Evolutionary conservation across 2,113 vertebrate genomes (phyloP).

Genomic region (Calyptommatus sinebrachiatus): DNA sequence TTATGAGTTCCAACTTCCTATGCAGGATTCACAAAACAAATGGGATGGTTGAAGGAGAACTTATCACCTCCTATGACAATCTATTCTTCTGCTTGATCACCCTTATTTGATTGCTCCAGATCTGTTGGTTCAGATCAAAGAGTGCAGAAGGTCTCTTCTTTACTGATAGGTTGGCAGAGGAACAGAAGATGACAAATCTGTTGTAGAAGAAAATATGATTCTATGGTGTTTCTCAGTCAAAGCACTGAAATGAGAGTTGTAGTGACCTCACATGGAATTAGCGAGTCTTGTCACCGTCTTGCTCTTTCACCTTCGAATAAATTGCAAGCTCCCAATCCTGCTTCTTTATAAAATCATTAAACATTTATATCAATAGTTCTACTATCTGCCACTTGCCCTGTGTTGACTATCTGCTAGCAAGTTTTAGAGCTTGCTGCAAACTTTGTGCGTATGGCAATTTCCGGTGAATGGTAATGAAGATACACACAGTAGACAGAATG

Average conservation of each 20-base stretch:
- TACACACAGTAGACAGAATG: not conserved
- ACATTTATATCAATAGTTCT: slow-evolving; percentile 53
- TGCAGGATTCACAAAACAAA: not conserved
- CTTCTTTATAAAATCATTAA: slow-evolving; percentile 57
- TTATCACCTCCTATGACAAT: not conserved
- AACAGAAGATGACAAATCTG: slow-evolving; percentile 13
- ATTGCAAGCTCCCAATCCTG: slow-evolving; percentile 10
- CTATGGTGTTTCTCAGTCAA: slow-evolving; percentile 32
- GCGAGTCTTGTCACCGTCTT: slow-evolving; percentile 31
- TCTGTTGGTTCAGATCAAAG: slow-evolving; percentile 8
- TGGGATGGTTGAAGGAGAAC: not conserved
- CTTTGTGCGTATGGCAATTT: slow-evolving; percentile 31
- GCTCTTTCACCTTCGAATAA: not conserved
- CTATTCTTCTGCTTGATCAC: not conserved
- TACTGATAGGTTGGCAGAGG: not conserved
- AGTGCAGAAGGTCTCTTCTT: slow-evolving; percentile 12
- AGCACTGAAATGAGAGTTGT: slow-evolving; percentile 47
- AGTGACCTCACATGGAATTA: slow-evolving; percentile 43
- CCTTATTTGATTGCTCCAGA: not conserved
- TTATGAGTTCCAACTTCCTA: not conserved
- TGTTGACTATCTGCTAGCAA: slow-evolving; percentile 34
- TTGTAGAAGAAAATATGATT: slow-evolving; percentile 8
- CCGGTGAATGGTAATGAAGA: slow-evolving; percentile 49
- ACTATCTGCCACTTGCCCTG: slow-evolving; percentile 31
- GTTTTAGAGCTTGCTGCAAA: slow-evolving; percentile 47